A percentile compares a stretch with the other conserved stretches of the same genome.
Conservation (phyloP, 2,113 vertebrate species). For the Hydrolagus affinis region DNA sequence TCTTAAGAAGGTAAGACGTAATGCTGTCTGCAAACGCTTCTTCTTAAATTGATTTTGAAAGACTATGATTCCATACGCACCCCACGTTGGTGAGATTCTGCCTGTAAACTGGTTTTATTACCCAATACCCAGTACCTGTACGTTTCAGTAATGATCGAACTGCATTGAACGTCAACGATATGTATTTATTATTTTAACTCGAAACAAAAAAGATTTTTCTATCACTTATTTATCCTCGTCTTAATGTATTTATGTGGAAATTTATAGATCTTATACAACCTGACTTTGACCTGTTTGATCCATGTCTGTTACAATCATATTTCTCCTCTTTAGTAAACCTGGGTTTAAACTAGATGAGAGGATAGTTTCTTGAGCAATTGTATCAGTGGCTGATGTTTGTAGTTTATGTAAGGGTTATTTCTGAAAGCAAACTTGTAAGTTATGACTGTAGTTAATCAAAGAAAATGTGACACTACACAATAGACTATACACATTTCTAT, state of each 20-base stretch:
- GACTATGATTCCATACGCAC: slow-evolving; percentile 17
- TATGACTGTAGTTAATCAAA: slow-evolving; percentile 63
- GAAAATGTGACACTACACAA: slow-evolving; percentile 51
- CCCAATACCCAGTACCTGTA: slow-evolving; percentile 75
- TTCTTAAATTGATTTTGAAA: slow-evolving; percentile 57
- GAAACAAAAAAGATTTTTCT: slow-evolving; percentile 64
- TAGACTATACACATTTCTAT: slow-evolving; percentile 47
- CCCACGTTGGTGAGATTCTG: slow-evolving; percentile 38
- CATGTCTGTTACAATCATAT: slow-evolving; percentile 62
- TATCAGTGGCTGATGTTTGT: slow-evolving; percentile 78
- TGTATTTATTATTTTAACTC: slow-evolving; percentile 96
- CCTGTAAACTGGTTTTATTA: slow-evolving; percentile 55
- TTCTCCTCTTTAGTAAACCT: slow-evolving; percentile 73
- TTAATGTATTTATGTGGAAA: slow-evolving; percentile 91
- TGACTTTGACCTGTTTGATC: slow-evolving; percentile 62
- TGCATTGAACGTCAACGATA: slow-evolving; percentile 69
- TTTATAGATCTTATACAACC: slow-evolving; percentile 73
- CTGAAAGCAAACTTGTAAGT: slow-evolving; percentile 70
- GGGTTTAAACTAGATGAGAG: slow-evolving; percentile 67
- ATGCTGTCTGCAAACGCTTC: slow-evolving; percentile 65
- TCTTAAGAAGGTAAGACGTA: slow-evolving; percentile 94
- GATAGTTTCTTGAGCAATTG: slow-evolving; percentile 71
- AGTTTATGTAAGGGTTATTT: slow-evolving; percentile 72
- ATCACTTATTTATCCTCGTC: slow-evolving; percentile 96
- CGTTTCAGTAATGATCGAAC: slow-evolving; percentile 62